Percentiles rank a stretch among this genome's conserved stretches.
Conservation (phyloP, 1,140 invertebrate species). For the Arion vulgaris region DNA sequence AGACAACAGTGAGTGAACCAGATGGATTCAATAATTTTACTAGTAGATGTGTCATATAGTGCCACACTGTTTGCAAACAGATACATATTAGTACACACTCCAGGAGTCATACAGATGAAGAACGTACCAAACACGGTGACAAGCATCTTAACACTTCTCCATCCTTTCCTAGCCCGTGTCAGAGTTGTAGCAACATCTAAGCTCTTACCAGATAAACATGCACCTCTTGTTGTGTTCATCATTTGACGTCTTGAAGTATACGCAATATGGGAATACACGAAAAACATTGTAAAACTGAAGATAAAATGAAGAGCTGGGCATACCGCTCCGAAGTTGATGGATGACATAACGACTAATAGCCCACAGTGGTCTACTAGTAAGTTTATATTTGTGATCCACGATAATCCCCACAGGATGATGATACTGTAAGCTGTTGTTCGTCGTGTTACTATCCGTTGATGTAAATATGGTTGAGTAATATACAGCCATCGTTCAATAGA, state of each 20-base stretch:
- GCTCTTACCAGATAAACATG: too few relatives aligned
- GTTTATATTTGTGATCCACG: background rate
- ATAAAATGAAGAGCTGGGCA: background rate
- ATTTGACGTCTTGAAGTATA: background rate
- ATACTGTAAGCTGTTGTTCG: background rate
- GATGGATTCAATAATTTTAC: background rate
- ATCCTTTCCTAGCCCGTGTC: background rate
- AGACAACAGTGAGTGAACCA: background rate
- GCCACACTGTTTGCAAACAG: background rate
- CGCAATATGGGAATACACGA: background rate
- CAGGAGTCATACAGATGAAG: background rate
- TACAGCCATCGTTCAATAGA: background rate
- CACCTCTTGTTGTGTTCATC: background rate
- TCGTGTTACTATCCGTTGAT: background rate
- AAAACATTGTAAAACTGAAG: background rate
- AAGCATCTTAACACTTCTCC: background rate
- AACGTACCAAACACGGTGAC: background rate
- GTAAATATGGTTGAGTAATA: background rate
- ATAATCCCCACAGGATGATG: background rate
- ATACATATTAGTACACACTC: background rate
- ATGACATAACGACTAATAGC: too few relatives aligned
- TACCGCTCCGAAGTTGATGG: background rate
- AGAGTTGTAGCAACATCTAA: too few relatives aligned
- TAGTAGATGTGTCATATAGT: background rate
- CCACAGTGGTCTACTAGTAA: background rate